Base-by-base conservation (phyloP, 2,113 vertebrate species). In the Sigmodon hispidus region DNA sequence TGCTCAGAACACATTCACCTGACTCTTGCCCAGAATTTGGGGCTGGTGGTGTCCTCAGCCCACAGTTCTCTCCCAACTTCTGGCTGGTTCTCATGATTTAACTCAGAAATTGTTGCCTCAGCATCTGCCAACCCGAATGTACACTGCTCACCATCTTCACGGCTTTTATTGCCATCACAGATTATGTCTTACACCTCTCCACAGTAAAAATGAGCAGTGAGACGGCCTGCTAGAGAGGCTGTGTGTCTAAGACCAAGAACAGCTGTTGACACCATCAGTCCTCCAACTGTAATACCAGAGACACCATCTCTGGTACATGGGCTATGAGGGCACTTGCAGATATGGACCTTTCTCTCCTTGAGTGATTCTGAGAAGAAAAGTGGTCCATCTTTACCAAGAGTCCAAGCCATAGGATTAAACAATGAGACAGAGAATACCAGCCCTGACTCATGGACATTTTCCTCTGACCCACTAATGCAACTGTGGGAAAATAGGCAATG, bases 61-160 rank as follows among this genome's bases (percentile, higher is more conserved):
- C 0, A 16, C 48, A 16, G n/a, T 4, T 7, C 57, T 6, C 40
- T 55, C n/a, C 65, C 10, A 1, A 6, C 16, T 48, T 26, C 22
- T 0, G 24, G 17, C 21, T 5, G 55, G 72, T 45, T 59, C 61
- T 86, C 77, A 1, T 0, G 0, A 31, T 1, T 40, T 8, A 26
- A 45, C 76, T 73, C 34, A 43, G 77, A 94, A 59, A 40, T 3
- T 3, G 0, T 24, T 16, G 26, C 69, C 70, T 67, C 81, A 48
- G 87, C 45, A n/a, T 63, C 63, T 31, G 43, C n/a, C 57, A 55
- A 45, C 70, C 29, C 21, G 40, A 61, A 40, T 29, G 40, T 36
- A 52, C 22, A 9, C 52, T 21, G 11, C 34, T 89, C 57, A 45
- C 52, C 83, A 69, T 26, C 87, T 40, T 63, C 61, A n/a, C 26